Evolutionary conservation across 2,797 vertebrate species (phyloP).

Genomic region (Argya squamiceps): DNA sequence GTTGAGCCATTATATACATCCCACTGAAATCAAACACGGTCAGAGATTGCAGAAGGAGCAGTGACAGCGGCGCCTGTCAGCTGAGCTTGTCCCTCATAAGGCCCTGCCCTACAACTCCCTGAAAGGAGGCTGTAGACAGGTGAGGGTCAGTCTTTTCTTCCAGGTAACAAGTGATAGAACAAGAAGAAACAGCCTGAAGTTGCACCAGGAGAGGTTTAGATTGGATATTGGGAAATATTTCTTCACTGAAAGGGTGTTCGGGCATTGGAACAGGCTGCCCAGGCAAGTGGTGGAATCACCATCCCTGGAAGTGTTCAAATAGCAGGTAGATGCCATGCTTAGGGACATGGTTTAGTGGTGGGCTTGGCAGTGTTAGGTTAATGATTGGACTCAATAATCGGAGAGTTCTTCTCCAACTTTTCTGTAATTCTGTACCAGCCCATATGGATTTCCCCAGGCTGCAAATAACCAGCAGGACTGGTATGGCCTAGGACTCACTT

Average conservation of each 20-base stretch:
- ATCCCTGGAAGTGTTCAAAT: background rate
- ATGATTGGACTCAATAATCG: background rate
- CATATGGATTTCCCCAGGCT: background rate
- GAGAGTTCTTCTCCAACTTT: background rate
- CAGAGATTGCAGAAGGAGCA: background rate
- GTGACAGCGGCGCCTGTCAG: accelerated
- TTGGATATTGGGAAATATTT: background rate
- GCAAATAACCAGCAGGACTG: background rate
- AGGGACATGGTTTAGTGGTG: background rate
- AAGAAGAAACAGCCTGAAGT: background rate
- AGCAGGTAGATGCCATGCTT: background rate
- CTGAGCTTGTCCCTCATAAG: background rate
- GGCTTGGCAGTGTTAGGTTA: background rate
- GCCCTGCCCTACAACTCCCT: background rate
- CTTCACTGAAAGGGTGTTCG: background rate
- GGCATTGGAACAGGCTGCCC: background rate
- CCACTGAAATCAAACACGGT: background rate
- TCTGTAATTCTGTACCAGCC: background rate
- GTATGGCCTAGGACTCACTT: background rate
- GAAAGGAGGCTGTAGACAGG: background rate
- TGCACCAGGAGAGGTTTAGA: background rate
- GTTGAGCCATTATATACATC: background rate
- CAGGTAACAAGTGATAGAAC: background rate
- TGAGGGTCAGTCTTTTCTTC: background rate
- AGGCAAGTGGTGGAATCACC: background rate